Evolutionary conservation across 2,113 vertebrate genomes (phyloP), one percentile per base, ranked within the genome.

Genomic region (Menidia beryllina): DNA sequence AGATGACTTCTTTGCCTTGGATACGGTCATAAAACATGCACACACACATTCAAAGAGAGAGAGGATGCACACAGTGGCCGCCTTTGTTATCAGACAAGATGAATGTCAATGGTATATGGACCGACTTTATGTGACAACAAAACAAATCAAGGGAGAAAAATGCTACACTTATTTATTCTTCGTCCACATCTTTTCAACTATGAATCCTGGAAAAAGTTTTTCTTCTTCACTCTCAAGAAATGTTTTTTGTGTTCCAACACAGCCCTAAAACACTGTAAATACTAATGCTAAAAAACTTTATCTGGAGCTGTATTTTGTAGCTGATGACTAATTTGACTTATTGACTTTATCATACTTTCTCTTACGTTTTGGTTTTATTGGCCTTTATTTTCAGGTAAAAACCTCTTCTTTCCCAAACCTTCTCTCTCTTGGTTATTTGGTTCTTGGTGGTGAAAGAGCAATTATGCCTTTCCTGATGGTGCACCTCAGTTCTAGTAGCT

Each of bases 11-110:
- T 94, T 94, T 93, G 95, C 96, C 94, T 82, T 98, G 94, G 97
- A 96, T 96, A 96, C 96, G 63, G 92, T 94, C 92, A 94, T 94
- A 93, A 94, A 95, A 93, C 92, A 95, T 87, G 95, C 86, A 94
- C 91, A 96, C 93, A 96, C 93, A 96, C 67, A 52, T 63, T 53
- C 88, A 89, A 71, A 60, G 69, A 48, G 11, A 50, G 57, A 53
- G 53, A 67, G 49, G 58, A 86, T 43, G 57, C 83, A 88, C 84
- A 84, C 93, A 92, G 82, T 81, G 82, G 75, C 84, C 64, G 64
- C 27, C 72, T 70, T 30, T 83, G 79, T 92, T 80, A 88, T 74
- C 4, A 79, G 82, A 75, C 80, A 62, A 56, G 39, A 57, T 72
- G 47, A 26, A 41, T 4, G 56, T 43, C 50, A 72, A 43, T 54